Base-by-base conservation (phyloP, 2,797 vertebrate species). In the Parauchenoglanis punctatus region DNA sequence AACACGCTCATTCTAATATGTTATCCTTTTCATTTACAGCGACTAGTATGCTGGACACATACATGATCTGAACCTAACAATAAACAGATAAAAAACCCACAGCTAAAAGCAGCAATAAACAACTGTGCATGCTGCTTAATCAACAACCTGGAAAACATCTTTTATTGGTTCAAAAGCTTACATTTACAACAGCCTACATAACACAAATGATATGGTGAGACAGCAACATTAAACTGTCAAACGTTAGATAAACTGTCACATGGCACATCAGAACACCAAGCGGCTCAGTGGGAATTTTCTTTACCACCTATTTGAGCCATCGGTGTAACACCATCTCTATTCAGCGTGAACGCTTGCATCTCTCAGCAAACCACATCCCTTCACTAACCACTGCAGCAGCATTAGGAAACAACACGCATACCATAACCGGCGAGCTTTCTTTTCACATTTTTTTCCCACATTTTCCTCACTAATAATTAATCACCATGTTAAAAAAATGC, bases 311-410 rank as follows among this genome's bases (percentile, higher is more conserved):
- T 61, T 15, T 81, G 78, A 61, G 40, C 58, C 78, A n/a, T n/a
- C 35, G n/a, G 35, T 81, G 35, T 63, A 63, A 63, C 35, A 44
- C 63, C 23, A 46, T 44, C 70, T 46, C 18, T 73, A 23, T 73
- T 23, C 70, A 4, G 70, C 11, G 40, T 12, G 20, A 73, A 73
- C 20, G 20, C 40, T 0, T 25, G 70, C 20, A 46, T 15, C 78
- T 81, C 58, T 81, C 58, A 46, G 78, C 78, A 81, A 46, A 46
- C 77, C 67, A 82, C 52, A 87, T 25, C 92, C 85, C 91, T 90
- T 40, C 58, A 85, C 90, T 87, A 91, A 82, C 67, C 84, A 58
- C 5, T 17, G 78, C 59, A 65, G n/a, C 87, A 67, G 35, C 52
- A 54, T 76, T 82, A 58, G 81, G 56, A 81, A 46, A 81, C 54